Conservation (phyloP, 2,113 vertebrate genomes). For the Melanotaenia duboulayi region DNA sequence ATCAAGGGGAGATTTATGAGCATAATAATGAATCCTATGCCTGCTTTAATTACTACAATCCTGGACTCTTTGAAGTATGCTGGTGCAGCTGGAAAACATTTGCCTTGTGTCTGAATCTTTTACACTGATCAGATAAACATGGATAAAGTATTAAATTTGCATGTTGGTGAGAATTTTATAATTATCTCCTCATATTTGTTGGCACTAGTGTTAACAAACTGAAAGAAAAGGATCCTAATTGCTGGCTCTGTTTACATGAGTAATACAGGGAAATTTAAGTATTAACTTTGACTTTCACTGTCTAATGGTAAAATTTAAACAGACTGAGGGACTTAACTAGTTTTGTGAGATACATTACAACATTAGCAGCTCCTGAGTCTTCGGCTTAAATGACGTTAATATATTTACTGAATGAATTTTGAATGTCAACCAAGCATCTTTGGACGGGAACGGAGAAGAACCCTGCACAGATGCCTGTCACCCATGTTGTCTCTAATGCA, state of each 20-base stretch:
- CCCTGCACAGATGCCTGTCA: conserved; percentile 60
- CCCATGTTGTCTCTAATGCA: conserved; percentile 52
- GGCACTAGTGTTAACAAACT: conserved; percentile 59
- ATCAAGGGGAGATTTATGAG: conserved; percentile 75
- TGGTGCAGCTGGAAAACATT: conserved; percentile 69
- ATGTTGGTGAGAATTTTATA: conserved; percentile 36
- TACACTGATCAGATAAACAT: conserved; percentile 66
- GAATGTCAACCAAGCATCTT: conserved; percentile 56
- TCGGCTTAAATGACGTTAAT: conserved; percentile 26
- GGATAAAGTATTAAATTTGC: conserved; percentile 67
- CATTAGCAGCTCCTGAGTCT: conserved; percentile 31
- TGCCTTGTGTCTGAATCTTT: conserved; percentile 67
- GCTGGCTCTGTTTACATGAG: conserved; percentile 33
- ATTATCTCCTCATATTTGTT: conserved; percentile 49
- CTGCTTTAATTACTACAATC: conserved; percentile 76
- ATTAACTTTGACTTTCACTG: conserved; percentile 40
- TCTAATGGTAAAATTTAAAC: conserved; percentile 19
- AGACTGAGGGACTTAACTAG: conserved; percentile 20
- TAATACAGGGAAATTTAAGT: conserved; percentile 15
- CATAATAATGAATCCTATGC: conserved; percentile 77
- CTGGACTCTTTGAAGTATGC: conserved; percentile 72
- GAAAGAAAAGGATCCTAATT: conserved; percentile 59
- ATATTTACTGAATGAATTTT: conserved; percentile 49
- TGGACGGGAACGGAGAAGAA: conserved; percentile 41
- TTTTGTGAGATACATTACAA: conserved; percentile 32